Percentiles rank a stretch among this genome's conserved stretches.
These are phyloP conservation scores for Anticlea derivata DNA, from an alignment of 2,888 invertebrate genomes.

Conservation along the genomic window DNA sequence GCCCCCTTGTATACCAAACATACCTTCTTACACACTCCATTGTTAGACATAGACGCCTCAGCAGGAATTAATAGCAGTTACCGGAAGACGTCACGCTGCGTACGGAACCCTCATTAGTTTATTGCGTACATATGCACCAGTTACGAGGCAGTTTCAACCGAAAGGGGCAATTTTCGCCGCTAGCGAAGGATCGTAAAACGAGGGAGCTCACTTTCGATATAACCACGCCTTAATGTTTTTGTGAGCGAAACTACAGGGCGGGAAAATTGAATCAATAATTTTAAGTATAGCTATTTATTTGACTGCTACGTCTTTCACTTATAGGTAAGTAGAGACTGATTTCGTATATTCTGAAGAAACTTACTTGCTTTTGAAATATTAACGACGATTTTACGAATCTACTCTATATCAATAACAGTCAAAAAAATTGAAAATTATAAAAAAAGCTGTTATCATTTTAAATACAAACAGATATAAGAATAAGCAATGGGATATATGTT, in stretches of 20 bases:
- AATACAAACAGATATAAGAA: too few species aligned
- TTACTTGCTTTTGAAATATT: too few species aligned
- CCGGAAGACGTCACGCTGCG: constrained; percentile 74
- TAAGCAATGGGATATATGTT: too few species aligned
- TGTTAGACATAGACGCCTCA: constrained; percentile 23
- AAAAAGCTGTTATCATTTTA: too few species aligned
- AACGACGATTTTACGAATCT: too few species aligned
- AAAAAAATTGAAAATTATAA: too few species aligned
- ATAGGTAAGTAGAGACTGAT: not conserved
- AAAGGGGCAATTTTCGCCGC: constrained; percentile 74
- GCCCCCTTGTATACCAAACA: constrained; percentile 28
- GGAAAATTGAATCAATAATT: constrained; percentile 36
- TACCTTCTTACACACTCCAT: constrained; percentile 19
- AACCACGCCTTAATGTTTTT: constrained; percentile 70
- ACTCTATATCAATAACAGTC: too few species aligned
- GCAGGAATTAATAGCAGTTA: constrained; percentile 33
- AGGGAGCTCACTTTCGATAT: constrained; percentile 63
- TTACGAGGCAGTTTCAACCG: constrained; percentile 59
- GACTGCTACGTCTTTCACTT: not conserved
- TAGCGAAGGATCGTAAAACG: constrained; percentile 58
- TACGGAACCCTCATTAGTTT: constrained; percentile 61
- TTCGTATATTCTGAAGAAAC: too few species aligned
- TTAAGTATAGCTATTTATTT: constrained; percentile 13
- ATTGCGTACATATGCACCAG: constrained; percentile 68
- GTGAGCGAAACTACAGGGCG: constrained; percentile 52